These are phyloP conservation scores for Thinocorus orbignyianus DNA, from an alignment of 2,113 vertebrate species.

Conservation along the genomic window DNA sequence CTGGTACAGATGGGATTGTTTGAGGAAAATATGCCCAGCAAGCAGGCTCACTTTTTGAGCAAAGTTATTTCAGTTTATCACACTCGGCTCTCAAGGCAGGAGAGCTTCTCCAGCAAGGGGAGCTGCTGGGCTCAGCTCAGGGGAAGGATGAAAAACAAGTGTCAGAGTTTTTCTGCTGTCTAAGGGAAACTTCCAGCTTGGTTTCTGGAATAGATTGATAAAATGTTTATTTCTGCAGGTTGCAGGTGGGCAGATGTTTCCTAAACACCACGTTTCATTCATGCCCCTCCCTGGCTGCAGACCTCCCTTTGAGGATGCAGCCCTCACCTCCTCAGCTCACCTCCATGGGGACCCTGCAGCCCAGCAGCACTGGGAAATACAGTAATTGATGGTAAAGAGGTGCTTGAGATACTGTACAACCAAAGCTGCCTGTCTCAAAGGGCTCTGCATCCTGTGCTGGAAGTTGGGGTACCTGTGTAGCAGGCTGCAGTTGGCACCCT, in stretches of 20 bases:
- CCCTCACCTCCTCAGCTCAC: neutral
- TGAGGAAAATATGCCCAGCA: neutral
- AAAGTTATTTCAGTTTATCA: neutral
- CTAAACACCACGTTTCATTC: neutral
- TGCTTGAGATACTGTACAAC: neutral
- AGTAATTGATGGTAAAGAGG: neutral
- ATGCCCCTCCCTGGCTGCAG: accelerated
- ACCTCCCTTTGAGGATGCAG: neutral
- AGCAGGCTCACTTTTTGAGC: neutral
- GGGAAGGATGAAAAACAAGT: neutral
- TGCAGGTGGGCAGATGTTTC: neutral
- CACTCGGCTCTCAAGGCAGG: neutral
- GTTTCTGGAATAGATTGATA: too few species aligned
- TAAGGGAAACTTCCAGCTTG: neutral
- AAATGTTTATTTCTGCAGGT: neutral
- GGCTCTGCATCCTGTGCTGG: neutral
- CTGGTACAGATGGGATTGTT: neutral
- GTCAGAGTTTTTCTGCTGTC: neutral
- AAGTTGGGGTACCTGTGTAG: neutral
- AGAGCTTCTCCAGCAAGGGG: neutral
- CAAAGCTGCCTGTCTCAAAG: neutral
- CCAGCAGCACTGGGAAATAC: accelerated
- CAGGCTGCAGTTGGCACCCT: neutral
- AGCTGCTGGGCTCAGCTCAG: neutral
- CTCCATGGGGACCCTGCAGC: neutral